These are phyloP conservation scores for Brachyrhaphis roseni DNA, from an alignment of 2,797 vertebrate genomes.

Conservation along the genomic window DNA sequence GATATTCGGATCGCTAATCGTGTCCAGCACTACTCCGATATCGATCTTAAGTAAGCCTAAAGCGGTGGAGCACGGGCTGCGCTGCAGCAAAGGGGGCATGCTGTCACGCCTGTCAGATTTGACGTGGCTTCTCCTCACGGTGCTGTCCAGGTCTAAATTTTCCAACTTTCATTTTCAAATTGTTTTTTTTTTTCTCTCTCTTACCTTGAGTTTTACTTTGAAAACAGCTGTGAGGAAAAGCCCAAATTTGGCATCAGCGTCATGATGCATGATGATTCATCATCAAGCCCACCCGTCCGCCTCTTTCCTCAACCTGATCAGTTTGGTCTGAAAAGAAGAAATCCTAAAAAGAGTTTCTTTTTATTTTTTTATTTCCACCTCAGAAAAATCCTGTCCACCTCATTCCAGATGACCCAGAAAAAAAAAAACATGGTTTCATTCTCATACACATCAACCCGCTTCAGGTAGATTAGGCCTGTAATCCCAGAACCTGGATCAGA, in stretches of 20 bases:
- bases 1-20: conserved; percentile 87
- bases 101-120: conserved; percentile 72
- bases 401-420: conserved; percentile 37
- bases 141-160: conserved; percentile 28
- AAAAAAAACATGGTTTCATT: conserved; percentile 53
- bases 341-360: conserved; percentile 44
- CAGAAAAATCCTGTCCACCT: conserved; percentile 47
- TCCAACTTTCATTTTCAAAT: background rate
- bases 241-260: conserved; percentile 75
- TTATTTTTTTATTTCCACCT: conserved; percentile 13
- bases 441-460: conserved; percentile 49
- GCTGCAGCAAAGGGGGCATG: conserved; percentile 72
- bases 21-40: conserved; percentile 86
- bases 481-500: conserved; percentile 61
- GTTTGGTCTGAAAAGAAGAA: conserved; percentile 46
- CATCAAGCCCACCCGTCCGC: conserved; percentile 50
- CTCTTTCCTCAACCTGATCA: conserved; percentile 50
- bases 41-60: conserved; percentile 85
- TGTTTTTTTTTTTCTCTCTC: background rate
- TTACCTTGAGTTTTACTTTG: background rate
- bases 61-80: conserved; percentile 63
- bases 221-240: conserved; percentile 63
- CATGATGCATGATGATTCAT: conserved; percentile 72
- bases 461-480: conserved; percentile 51
- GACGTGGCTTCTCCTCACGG: conserved; percentile 56